Evolutionary conservation across 2,113 vertebrate genomes (phyloP).

Genomic region (Chaetodon auriga): DNA sequence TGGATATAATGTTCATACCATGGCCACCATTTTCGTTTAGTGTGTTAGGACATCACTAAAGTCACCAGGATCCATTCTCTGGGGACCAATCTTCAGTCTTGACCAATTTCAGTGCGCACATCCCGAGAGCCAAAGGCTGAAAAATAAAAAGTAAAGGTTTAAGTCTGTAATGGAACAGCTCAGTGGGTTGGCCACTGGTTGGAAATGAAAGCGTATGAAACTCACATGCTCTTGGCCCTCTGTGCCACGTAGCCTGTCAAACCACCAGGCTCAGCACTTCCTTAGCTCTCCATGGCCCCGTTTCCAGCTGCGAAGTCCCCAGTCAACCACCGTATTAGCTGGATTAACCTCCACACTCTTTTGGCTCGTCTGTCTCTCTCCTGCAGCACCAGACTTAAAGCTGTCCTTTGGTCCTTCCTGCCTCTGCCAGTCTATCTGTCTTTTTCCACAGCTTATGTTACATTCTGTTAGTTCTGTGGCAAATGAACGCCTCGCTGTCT

Average conservation of each 20-base stretch:
- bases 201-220: conserved; percentile 26
- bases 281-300: conserved; percentile 28
- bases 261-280: conserved; percentile 48
- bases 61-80: too few species aligned
- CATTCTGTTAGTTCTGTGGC: conserved; percentile 55
- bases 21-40: too few species aligned
- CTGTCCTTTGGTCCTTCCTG: conserved; percentile 24
- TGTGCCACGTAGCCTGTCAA: conserved; percentile 36
- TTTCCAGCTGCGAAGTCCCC: conserved; percentile 49
- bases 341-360: conserved; percentile 67
- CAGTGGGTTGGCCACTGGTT: conserved; percentile 21
- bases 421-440: conserved; percentile 20
- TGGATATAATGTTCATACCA: too few species aligned
- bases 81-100: background rate
- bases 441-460: conserved; percentile 47
- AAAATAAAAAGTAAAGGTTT: background rate
- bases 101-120: background rate
- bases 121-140: too few species aligned
- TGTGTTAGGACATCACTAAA: background rate
- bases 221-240: conserved; percentile 9
- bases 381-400: conserved; percentile 48
- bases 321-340: conserved; percentile 65
- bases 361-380: conserved; percentile 42
- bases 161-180: background rate
- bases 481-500: conserved; percentile 24